phyloP scores from a whole-genome alignment of 2,113 vertebrate species.

The Saccopteryx leptura region DNA sequence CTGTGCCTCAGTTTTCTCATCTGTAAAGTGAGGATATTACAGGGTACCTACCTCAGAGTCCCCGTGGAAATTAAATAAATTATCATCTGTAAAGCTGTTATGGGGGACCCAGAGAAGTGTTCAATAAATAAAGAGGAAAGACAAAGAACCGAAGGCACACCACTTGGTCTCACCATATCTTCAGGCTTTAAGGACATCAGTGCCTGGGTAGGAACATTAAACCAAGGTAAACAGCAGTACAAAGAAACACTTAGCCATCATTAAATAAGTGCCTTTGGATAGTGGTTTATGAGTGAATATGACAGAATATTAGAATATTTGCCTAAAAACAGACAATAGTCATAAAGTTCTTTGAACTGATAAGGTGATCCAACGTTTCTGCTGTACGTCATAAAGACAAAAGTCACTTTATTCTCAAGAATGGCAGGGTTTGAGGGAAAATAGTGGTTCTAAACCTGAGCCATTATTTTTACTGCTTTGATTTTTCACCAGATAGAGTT shows the following conservation, averaged over 20 bases:
- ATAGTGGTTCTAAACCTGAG: neutral
- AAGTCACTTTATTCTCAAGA: neutral
- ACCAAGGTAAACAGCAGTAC: neutral
- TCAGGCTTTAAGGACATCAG: constrained; percentile 12
- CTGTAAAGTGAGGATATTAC: neutral
- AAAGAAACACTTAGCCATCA: neutral
- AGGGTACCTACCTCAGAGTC: neutral
- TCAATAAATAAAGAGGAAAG: constrained; percentile 19
- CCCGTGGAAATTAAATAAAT: neutral
- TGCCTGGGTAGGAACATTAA: neutral
- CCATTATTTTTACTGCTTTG: neutral
- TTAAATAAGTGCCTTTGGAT: constrained; percentile 40
- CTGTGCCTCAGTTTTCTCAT: neutral
- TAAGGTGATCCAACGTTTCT: constrained; percentile 49
- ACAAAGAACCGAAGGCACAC: neutral
- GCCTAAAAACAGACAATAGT: constrained; percentile 34
- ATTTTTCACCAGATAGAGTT: constrained; percentile 47
- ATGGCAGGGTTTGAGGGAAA: neutral
- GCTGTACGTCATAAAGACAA: constrained; percentile 1
- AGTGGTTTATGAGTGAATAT: neutral
- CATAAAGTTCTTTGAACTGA: constrained; percentile 10
- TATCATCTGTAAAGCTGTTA: neutral
- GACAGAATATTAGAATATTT: neutral
- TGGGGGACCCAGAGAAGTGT: neutral
- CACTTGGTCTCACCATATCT: neutral